phyloP scores from a whole-genome alignment of 2,888 invertebrate species.

The Augochlorella aurata region DNA sequence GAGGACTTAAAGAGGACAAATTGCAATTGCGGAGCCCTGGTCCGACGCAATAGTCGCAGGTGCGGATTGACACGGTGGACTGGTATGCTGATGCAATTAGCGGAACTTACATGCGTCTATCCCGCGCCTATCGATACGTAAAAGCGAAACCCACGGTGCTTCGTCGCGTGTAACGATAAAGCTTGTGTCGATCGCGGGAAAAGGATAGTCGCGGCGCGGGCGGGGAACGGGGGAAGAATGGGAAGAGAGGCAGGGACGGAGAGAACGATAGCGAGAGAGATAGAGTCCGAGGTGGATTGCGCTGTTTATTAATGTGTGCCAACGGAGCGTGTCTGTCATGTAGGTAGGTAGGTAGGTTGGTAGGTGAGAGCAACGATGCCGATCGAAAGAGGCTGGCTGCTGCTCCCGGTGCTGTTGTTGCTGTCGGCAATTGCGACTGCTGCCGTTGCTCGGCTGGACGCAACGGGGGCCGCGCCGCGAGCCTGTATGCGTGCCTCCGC shows the following conservation, averaged over 20 bases:
- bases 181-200: conserved; percentile 31
- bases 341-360: conserved; percentile 67
- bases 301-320: conserved; percentile 76
- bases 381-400: conserved; percentile 56
- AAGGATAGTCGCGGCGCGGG: conserved; percentile 35
- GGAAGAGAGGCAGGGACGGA: conserved; percentile 1
- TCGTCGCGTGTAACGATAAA: conserved; percentile 47
- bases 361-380: conserved; percentile 64
- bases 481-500: conserved; percentile 54
- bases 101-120: conserved; percentile 69
- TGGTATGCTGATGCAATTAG: conserved; percentile 80
- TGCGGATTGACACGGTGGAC: conserved; percentile 76
- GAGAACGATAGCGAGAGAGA: not conserved
- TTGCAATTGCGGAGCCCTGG: conserved; percentile 23
- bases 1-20: not conserved
- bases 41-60: conserved; percentile 72
- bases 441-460: conserved; percentile 34
- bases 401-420: conserved; percentile 47
- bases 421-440: conserved; percentile 44
- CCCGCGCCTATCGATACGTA: conserved; percentile 50
- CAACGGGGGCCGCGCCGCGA: conserved; percentile 4
- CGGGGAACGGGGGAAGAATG: conserved; percentile 39
- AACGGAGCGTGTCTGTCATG: conserved; percentile 75
- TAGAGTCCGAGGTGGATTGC: conserved; percentile 49
- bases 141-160: conserved; percentile 33